Percentiles rank a stretch among this genome's conserved stretches.
Conservation (phyloP, 2,113 vertebrate species). For the Oreocharis arfaki region DNA sequence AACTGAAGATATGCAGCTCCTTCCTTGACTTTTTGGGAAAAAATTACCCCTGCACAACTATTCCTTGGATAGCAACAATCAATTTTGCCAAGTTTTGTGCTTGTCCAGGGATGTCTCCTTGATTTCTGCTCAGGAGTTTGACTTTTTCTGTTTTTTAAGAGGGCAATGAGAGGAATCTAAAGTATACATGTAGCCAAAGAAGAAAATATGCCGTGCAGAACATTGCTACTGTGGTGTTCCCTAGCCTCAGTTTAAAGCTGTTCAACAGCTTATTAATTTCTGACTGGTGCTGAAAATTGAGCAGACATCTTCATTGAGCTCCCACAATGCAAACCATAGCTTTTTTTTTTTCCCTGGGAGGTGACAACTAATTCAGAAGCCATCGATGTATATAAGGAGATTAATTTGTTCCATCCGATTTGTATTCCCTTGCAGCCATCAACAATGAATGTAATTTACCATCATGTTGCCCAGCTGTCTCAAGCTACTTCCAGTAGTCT, state of each 20-base stretch:
- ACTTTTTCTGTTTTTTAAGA: neutral
- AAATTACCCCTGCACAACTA: neutral
- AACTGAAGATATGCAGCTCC: neutral
- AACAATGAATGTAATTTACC: conserved; percentile 63
- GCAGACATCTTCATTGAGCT: conserved; percentile 53
- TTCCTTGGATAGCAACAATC: neutral
- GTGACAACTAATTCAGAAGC: conserved; percentile 64
- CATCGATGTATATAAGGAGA: conserved; percentile 50
- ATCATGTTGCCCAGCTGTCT: conserved; percentile 55
- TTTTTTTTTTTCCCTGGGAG: conserved; percentile 18
- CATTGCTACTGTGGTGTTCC: neutral
- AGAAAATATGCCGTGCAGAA: neutral
- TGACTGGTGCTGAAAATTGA: conserved; percentile 24
- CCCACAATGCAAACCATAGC: conserved; percentile 9
- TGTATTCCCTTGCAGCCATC: conserved; percentile 51
- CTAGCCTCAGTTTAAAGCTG: conserved; percentile 22
- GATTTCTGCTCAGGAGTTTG: neutral
- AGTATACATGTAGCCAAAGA: neutral
- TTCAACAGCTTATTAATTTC: conserved; percentile 48
- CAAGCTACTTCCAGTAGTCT: conserved; percentile 22
- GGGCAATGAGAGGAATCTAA: neutral
- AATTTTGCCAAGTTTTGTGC: neutral
- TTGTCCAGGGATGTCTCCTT: neutral
- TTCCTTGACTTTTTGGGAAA: neutral
- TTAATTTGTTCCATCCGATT: conserved; percentile 66